These are phyloP conservation scores for Aramus guarauna DNA, from an alignment of 2,113 vertebrate genomes.

Conservation along the genomic window DNA sequence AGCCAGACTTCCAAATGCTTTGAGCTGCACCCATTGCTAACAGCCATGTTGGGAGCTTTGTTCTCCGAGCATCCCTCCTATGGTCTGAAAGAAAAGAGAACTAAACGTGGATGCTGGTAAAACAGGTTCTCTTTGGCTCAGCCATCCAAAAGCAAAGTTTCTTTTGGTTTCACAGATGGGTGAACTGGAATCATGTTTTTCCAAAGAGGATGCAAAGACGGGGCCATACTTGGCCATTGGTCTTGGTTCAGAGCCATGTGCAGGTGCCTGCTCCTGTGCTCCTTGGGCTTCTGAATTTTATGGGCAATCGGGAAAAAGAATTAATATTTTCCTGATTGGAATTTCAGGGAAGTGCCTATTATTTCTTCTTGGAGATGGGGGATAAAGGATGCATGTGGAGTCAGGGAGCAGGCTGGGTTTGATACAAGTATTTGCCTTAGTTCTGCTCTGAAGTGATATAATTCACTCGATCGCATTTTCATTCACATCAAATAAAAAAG, in stretches of 20 bases:
- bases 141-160: neutral
- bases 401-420: neutral
- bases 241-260: accelerated
- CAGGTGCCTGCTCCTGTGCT: neutral
- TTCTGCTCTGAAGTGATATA: neutral
- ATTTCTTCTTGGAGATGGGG: neutral
- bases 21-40: neutral
- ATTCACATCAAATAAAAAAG: neutral
- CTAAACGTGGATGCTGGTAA: accelerated
- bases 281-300: neutral
- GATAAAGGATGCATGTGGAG: neutral
- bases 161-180: neutral
- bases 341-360: neutral
- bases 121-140: neutral
- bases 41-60: neutral
- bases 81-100: neutral
- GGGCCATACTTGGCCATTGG: neutral
- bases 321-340: neutral
- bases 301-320: neutral
- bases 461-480: neutral
- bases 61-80: neutral
- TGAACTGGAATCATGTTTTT: neutral
- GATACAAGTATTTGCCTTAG: neutral
- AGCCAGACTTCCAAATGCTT: neutral
- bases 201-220: neutral